Conservation (phyloP, 53 echinoderm and acorn worm genomes). For the Henricia sp. region DNA sequence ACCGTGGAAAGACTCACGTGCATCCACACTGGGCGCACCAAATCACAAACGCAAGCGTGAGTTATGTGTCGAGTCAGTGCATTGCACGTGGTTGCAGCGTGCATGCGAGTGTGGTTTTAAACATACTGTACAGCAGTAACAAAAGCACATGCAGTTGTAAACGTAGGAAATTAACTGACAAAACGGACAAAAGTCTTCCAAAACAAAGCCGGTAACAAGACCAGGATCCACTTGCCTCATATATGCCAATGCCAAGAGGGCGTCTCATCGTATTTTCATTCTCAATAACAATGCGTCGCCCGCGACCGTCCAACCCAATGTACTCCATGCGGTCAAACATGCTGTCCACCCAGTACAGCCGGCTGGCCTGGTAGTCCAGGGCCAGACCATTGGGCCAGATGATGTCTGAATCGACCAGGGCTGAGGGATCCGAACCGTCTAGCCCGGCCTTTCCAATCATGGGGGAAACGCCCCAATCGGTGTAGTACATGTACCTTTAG, state of each 20-base stretch:
- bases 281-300: constrained; percentile 37
- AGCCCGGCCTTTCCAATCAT: constrained; percentile 60
- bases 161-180: too few species aligned
- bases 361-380: constrained; percentile 48
- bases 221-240: constrained; percentile 24
- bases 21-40: too few species aligned
- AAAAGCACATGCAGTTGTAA: too few species aligned
- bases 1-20: too few species aligned
- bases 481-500: constrained; percentile 63
- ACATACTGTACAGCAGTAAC: too few species aligned
- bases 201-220: too few species aligned
- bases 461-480: constrained; percentile 47
- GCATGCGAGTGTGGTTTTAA: too few species aligned
- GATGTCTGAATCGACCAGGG: constrained; percentile 32
- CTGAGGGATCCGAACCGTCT: constrained; percentile 38
- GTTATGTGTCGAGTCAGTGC: too few species aligned
- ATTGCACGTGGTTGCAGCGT: background rate
- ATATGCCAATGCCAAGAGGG: constrained; percentile 36
- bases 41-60: too few species aligned
- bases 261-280: background rate
- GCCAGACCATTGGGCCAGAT: constrained; percentile 57
- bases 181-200: too few species aligned
- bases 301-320: constrained; percentile 53
- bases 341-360: constrained; percentile 62
- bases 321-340: constrained; percentile 45